phyloP scores from a whole-genome alignment of 2,797 vertebrate species.

The Rhabdophis nuchalis region DNA sequence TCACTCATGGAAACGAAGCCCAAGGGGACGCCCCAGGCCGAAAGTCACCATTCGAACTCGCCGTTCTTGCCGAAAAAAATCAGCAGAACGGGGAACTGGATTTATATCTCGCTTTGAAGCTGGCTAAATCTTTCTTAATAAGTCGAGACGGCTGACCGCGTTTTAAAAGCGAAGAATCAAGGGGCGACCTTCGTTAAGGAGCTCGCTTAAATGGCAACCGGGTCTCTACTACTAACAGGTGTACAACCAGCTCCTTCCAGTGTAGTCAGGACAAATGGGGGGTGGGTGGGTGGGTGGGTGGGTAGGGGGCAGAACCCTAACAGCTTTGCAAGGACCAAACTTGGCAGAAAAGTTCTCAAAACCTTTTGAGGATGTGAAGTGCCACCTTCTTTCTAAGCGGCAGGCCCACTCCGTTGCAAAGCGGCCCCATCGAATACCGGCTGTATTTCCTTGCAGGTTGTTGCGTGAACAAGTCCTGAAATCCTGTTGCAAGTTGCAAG shows the following conservation, averaged over 20 bases:
- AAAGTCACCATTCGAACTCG: too few species aligned
- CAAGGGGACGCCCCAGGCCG: too few species aligned
- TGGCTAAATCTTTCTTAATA: not conserved
- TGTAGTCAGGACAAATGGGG: not conserved
- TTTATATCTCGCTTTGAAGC: not conserved
- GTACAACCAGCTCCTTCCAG: not conserved
- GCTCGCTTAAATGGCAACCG: not conserved
- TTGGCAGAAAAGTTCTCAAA: not conserved
- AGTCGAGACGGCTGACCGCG: not conserved
- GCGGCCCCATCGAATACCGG: too few species aligned
- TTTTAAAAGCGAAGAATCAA: not conserved
- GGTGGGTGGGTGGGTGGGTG: too few species aligned
- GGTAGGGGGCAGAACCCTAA: not conserved
- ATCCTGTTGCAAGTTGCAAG: too few species aligned
- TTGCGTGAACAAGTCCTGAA: too few species aligned
- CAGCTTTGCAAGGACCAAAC: too few species aligned
- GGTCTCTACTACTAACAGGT: not conserved
- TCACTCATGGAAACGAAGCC: not conserved
- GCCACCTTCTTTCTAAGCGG: accelerated
- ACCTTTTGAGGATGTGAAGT: not conserved
- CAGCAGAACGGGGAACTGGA: accelerated
- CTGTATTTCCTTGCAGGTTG: not conserved
- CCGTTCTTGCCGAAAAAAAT: not conserved
- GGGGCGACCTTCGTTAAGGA: not conserved
- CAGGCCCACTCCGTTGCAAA: not conserved